These are phyloP conservation scores for Aeoliscus strigatus DNA, from an alignment of 2,797 vertebrate species.

Conservation along the genomic window DNA sequence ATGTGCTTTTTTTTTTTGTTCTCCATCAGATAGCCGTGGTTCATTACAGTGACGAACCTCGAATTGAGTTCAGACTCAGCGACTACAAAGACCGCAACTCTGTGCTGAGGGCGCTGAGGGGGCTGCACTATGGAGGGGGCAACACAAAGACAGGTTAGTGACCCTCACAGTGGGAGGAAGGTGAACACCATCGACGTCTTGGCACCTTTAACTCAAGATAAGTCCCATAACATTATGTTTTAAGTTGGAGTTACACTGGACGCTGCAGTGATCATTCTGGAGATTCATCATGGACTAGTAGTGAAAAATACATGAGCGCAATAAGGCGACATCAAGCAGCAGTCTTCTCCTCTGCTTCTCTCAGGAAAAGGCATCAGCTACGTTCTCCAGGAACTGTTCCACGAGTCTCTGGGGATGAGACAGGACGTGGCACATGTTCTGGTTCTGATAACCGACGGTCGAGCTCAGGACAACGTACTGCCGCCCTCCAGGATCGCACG, in stretches of 20 bases:
- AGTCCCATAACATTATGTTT: no score
- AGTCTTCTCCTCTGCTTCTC: no score
- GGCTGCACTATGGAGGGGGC: conserved; percentile 79
- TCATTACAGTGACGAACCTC: conserved; percentile 84
- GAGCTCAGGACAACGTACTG: conserved; percentile 82
- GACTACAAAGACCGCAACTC: conserved; percentile 80
- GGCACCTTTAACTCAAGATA: no score
- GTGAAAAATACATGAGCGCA: no score
- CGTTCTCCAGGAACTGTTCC: conserved; percentile 81
- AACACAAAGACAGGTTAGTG: conserved; percentile 84
- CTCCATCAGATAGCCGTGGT: conserved; percentile 80
- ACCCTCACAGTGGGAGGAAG: background rate
- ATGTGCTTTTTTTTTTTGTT: conserved; percentile 10
- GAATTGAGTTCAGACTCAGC: conserved; percentile 79
- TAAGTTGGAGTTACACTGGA: no score
- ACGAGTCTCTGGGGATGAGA: conserved; percentile 84
- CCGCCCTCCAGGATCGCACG: conserved; percentile 80
- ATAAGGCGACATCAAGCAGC: no score
- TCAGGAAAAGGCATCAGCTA: conserved; percentile 83
- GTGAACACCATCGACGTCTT: no score
- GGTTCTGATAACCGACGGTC: conserved; percentile 86
- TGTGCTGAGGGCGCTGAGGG: conserved; percentile 74
- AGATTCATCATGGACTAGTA: no score
- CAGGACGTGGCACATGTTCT: conserved; percentile 74
- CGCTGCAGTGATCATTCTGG: no score